Evolutionary conservation across 2,888 invertebrate genomes (phyloP), one percentile per base, ranked within the genome.

Genomic region (Diogma glabrata): DNA sequence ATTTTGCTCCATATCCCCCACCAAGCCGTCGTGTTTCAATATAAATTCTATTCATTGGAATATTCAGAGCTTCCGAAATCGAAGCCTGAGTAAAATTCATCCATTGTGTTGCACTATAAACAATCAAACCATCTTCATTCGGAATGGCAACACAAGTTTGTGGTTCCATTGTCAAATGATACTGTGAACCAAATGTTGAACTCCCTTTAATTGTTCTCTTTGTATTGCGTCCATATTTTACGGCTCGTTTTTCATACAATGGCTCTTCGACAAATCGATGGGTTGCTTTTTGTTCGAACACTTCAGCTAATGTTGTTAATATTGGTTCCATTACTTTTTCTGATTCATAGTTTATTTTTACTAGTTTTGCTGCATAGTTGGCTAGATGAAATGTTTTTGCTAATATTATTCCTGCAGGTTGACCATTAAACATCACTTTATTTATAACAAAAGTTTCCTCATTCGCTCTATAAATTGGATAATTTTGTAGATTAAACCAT

Each of bases 111-210:
- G 80, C 59, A 2, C 77, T 67, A 57, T 72, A 77, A 2, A 85
- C 75, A 51, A 82, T 78, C 59, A 82, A 65, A 0, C 81, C 81
- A 61, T 82, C 81, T 64, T 85, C 85, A 14, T 72, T 73, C 0
- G 81, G 84, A 14, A 74, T 66, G 24, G 74, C 77, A 2, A 82
- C 69, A 57, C 77, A 76, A 1, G 74, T 74, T 52, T 81, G 81
- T 0, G 80, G 75, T 60, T 85, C 85, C 79, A 85, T 80, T 7
- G 77, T 75, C 58, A 77, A 83, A 63, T 85, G 84, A 61, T 79
- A 82, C 60, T 86, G 85, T 2, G 72, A 61, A 16, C 76, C 77
- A 46, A 74, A 57, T 47, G 69, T 67, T 50, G 74, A 67, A 51
- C 67, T 71, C 1, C 82, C 84, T 48, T 70, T 70, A 6, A 81